Evolutionary conservation across 2,888 invertebrate species (phyloP), one percentile per base, ranked within the genome.

Genomic region (Nymphalis polychloros): DNA sequence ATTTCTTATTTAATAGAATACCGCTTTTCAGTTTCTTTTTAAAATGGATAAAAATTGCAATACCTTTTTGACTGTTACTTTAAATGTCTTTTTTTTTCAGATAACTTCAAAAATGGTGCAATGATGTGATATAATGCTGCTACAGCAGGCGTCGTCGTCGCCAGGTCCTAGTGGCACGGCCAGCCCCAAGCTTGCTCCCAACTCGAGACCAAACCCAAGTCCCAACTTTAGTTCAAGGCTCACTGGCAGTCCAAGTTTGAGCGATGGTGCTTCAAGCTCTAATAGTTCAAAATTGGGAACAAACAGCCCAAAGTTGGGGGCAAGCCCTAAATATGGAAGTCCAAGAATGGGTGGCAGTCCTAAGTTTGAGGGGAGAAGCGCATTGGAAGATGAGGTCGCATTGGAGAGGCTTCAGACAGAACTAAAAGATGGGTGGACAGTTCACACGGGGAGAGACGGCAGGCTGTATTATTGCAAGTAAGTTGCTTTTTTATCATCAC

Each of bases 391-490:
- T 46, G 92, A 91, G 74, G 84, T 84, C 5, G 90, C 89, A 50
- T 79, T 95, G 82, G 94, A 94, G 80, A 89, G 89, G 72, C 83
- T 95, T 60, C 94, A 94, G 77, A 90, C 91, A 17, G 93, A 93
- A 76, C 86, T 95, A 72, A 95, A 95, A 81, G 94, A 94, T 72
- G 96, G 96, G 69, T 97, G 96, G 96, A 96, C 95, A 19, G 95
- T 95, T n/a, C 96, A 96, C 85, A 93, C 94, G 71, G 95, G 95
- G 82, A 94, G 95, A 78, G 96, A 96, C 83, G 97, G 97, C 72
- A 94, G 97, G 78, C 94, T 96, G 71, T 97, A 97, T 89, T 98
- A 97, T 93, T 97, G 97, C 96, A 97, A 98, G 97, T 97, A 90
- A 95, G 97, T 94, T 35, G 16, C 53, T 59, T 61, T 47, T 65